Evolutionary conservation across 2,888 invertebrate genomes (phyloP), one percentile per base, ranked within the genome.

Genomic region (Ochlodes sylvanus): DNA sequence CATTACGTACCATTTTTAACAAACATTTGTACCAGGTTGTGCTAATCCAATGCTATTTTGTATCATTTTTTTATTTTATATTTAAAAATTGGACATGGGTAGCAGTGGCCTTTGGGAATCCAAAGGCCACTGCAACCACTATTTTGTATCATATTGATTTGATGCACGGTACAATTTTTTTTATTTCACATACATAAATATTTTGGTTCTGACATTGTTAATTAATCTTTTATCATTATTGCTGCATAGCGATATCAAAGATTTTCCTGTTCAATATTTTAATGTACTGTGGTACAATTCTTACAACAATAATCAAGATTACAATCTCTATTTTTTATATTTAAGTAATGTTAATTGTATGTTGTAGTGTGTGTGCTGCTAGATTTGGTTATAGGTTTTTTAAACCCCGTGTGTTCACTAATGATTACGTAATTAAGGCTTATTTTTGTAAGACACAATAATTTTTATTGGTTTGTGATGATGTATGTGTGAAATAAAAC

Each of bases 331-430:
- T 65, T 57, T 41, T 65, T 38, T 56, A 50, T 21, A 19, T 57
- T 55, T 57, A 57, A 38, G 21, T 32, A 9, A 54, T 54, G 7
- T 54, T 50, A 32, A 56, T 63, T 41, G 38, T 58, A 50, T 65
- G 41, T 15, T 58, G 19, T 58, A n/a, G 27, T 27, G 27, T 27
- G 27, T 27, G 27, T 27, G 27, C 5, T 27, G 27, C 27, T 27
- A 34, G 47, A 64, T 54, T 15, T 57, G 15, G 44, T 0, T 64
- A 9, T 47, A 64, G 19, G 32, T 64, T 64, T 64, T 63, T 32
- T 34, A 42, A 63, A 55, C 63, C 63, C 44, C 34, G 63, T 64
- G 63, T 64, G 63, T 64, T 64, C 63, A 64, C 21, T 64, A 64
- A 64, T 32, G n/a, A 32, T 56, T 57, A 64, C 21, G 50, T 57